These are phyloP conservation scores for Yponomeuta cagnagella DNA, from an alignment of 2,888 invertebrate genomes.

Conservation along the genomic window DNA sequence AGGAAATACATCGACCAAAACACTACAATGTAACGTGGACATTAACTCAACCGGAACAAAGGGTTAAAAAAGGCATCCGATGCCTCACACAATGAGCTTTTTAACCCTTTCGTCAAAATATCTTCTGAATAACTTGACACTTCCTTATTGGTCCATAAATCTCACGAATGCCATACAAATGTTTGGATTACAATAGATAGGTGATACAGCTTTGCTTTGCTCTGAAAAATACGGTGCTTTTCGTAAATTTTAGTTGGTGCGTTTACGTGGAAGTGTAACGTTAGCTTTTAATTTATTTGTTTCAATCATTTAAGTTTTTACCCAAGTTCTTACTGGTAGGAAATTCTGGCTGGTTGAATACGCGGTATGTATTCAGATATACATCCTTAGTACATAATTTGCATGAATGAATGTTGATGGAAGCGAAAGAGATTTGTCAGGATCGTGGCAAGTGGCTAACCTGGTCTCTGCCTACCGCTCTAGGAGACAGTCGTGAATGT, in stretches of 20 bases:
- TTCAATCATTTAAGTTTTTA: no score
- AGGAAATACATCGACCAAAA: slow-evolving; percentile 52
- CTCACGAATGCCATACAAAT: slow-evolving; percentile 49
- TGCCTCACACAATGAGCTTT: slow-evolving; percentile 54
- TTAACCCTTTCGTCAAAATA: slow-evolving; percentile 73
- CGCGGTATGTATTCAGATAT: no score
- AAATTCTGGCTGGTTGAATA: no score
- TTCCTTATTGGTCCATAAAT: slow-evolving; percentile 73
- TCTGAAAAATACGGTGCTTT: slow-evolving; percentile 4
- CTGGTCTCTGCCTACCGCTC: no score
- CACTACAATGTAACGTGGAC: slow-evolving; percentile 51
- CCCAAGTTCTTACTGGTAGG: no score
- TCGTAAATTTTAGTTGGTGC: slow-evolving; percentile 4
- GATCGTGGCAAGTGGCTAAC: no score
- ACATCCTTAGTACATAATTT: no score
- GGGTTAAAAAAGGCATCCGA: slow-evolving; percentile 56
- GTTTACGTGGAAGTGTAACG: slow-evolving; percentile 3
- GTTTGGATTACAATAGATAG: slow-evolving; percentile 9
- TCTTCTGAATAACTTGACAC: slow-evolving; percentile 48
- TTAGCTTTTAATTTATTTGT: background rate
- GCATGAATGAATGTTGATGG: no score
- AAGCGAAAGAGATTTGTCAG: no score
- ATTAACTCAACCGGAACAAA: slow-evolving; percentile 45
- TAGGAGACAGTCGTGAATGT: no score
- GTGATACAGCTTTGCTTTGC: no score